Evolutionary conservation across 1,140 invertebrate genomes (phyloP).

Genomic region (Panagrolaimus sp.): DNA sequence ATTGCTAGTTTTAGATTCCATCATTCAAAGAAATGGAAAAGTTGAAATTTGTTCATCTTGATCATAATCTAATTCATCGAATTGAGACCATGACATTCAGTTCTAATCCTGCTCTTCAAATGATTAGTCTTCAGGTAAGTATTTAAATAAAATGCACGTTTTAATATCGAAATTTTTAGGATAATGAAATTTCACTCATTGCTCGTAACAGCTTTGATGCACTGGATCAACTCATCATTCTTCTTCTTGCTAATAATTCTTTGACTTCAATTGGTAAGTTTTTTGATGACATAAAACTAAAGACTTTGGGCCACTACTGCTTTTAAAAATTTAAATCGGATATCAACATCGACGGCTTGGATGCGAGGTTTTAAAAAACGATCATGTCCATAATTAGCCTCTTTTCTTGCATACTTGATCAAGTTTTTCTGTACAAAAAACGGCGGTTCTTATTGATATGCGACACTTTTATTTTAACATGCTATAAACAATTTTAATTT

Average conservation of each 20-base stretch:
- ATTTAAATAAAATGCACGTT: background rate
- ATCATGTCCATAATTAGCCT: no score
- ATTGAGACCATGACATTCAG: conserved; percentile 54
- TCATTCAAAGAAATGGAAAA: conserved; percentile 52
- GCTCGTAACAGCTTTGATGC: conserved; percentile 52
- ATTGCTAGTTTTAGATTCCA: conserved; percentile 36
- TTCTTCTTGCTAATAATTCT: conserved; percentile 48
- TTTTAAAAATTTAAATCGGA: no score
- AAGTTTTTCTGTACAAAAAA: no score
- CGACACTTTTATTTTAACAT: conserved; percentile 21
- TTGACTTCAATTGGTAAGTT: conserved; percentile 20
- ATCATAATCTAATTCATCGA: conserved; percentile 42
- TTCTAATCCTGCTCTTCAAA: conserved; percentile 42
- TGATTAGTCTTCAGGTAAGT: conserved; percentile 39
- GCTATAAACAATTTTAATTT: conserved; percentile 17
- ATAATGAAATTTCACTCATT: conserved; percentile 48
- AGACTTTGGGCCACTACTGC: no score
- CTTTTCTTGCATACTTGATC: no score
- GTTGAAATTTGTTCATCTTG: conserved; percentile 38
- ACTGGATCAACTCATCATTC: conserved; percentile 34
- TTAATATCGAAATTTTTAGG: conserved; percentile 13
- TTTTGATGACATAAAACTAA: no score
- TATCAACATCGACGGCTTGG: background rate
- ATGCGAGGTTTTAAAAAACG: no score
- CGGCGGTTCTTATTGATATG: no score